These are phyloP conservation scores for Suillia variegata DNA, from an alignment of 2,888 invertebrate genomes.

Conservation along the genomic window DNA sequence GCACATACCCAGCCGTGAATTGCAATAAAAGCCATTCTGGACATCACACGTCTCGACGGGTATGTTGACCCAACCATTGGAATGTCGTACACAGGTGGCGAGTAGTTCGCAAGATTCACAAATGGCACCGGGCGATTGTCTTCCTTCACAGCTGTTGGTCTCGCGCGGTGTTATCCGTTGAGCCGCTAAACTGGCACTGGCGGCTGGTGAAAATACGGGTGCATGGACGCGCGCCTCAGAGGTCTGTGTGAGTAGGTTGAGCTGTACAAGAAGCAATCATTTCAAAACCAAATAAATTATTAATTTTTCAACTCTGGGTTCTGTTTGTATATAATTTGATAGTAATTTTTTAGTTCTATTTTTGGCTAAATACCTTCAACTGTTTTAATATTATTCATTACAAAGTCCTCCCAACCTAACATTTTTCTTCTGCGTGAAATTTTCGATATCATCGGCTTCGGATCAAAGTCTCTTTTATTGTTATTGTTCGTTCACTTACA, in stretches of 20 bases:
- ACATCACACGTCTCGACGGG: constrained; percentile 58
- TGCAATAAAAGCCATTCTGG: constrained; percentile 55
- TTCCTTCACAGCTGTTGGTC: constrained; percentile 51
- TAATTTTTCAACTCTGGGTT: too few relatives aligned
- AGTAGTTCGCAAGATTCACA: constrained; percentile 58
- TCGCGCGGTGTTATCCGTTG: constrained; percentile 48
- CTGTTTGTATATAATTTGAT: too few relatives aligned
- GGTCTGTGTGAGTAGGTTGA: constrained; percentile 7
- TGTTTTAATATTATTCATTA: too few relatives aligned
- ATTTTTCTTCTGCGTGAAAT: too few relatives aligned
- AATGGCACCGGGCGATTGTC: constrained; percentile 53
- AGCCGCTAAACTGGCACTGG: constrained; percentile 29
- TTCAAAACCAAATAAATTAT: background rate
- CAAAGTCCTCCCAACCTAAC: too few relatives aligned
- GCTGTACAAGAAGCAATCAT: background rate
- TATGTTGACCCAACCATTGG: constrained; percentile 57
- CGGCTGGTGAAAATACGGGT: background rate
- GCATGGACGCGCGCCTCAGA: too few relatives aligned
- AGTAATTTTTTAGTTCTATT: too few relatives aligned
- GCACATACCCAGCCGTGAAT: constrained; percentile 49
- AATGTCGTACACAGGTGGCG: constrained; percentile 56
- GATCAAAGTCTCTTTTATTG: too few relatives aligned
- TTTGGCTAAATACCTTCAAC: too few relatives aligned
- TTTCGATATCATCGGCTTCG: too few relatives aligned
- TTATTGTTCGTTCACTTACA: too few relatives aligned